Evolutionary conservation across 1,140 invertebrate species (phyloP).

Genomic region (Drosophila virilis): DNA sequence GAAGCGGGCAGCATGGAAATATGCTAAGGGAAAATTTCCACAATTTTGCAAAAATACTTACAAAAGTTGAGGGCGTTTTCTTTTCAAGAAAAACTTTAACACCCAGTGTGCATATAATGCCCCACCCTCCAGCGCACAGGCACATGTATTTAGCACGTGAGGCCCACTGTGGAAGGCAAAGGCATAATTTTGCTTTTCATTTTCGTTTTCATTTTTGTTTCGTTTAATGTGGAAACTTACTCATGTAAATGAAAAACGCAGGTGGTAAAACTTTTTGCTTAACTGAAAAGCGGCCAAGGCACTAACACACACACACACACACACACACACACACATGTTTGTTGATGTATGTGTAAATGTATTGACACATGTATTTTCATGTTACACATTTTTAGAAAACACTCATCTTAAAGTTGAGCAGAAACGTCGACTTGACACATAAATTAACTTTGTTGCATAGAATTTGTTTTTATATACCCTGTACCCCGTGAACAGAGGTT

Average conservation of each 20-base stretch:
- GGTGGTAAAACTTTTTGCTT: conserved; percentile 70
- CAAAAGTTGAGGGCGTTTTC: conserved; percentile 34
- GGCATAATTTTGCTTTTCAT: conserved; percentile 71
- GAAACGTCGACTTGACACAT: conserved; percentile 36
- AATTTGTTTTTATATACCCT: background rate
- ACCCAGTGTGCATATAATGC: background rate
- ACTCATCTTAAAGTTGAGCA: conserved; percentile 43
- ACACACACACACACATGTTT: conserved; percentile 1
- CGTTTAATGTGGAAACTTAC: conserved; percentile 77
- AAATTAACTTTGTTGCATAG: conserved; percentile 65
- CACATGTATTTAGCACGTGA: conserved; percentile 19
- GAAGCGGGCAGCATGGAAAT: too few relatives aligned
- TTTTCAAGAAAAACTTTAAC: conserved; percentile 16
- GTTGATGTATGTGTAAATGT: conserved; percentile 19
- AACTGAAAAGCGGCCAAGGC: conserved; percentile 45
- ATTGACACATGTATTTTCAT: conserved; percentile 69
- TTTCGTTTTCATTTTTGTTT: conserved; percentile 56
- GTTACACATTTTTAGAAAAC: conserved; percentile 55
- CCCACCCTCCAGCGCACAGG: background rate
- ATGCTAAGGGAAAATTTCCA: conserved; percentile 1
- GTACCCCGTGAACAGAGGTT: background rate
- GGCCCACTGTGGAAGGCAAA: conserved; percentile 24
- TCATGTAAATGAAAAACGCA: conserved; percentile 78
- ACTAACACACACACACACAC: conserved; percentile 21
- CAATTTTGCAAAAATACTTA: conserved; percentile 31